Conservation (phyloP, 2,888 invertebrate species). For the Lamproptera curius region DNA sequence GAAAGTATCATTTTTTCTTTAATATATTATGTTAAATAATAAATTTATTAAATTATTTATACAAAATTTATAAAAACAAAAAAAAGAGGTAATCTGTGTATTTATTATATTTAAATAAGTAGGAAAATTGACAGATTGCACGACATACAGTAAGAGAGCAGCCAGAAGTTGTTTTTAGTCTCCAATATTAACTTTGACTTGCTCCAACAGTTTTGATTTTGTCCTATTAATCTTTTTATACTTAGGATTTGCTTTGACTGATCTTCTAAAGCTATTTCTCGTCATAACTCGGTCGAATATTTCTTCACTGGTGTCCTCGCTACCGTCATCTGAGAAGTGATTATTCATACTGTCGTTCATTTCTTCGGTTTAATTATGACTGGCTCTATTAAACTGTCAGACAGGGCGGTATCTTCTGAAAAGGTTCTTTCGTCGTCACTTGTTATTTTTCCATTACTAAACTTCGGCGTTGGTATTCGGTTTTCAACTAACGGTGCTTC, state of each 20-base stretch:
- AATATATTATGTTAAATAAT: too few relatives aligned
- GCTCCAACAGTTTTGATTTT: constrained; percentile 67
- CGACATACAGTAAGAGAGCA: constrained; percentile 21
- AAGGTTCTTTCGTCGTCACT: constrained; percentile 58
- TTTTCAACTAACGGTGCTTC: constrained; percentile 50
- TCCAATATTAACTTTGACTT: constrained; percentile 65
- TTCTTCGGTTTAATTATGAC: constrained; percentile 55
- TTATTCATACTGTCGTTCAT: constrained; percentile 71
- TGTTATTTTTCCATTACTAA: constrained; percentile 50
- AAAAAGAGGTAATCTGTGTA: too few relatives aligned
- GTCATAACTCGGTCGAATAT: constrained; percentile 69
- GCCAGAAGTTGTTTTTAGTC: constrained; percentile 38
- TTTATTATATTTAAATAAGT: too few relatives aligned
- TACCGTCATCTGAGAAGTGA: constrained; percentile 70
- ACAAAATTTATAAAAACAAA: too few relatives aligned
- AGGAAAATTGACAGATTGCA: too few relatives aligned
- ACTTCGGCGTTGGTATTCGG: constrained; percentile 45
- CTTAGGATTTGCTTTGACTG: constrained; percentile 72
- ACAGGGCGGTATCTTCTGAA: constrained; percentile 48
- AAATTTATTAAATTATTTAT: too few relatives aligned
- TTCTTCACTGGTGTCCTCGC: constrained; percentile 73
- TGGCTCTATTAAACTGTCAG: constrained; percentile 50
- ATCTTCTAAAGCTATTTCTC: constrained; percentile 63
- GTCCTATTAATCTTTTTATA: constrained; percentile 70
- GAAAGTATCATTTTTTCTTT: too few relatives aligned